A percentile compares a stretch with the other conserved stretches of the same genome.
phyloP scores from a whole-genome alignment of 2,888 invertebrate species.

The Drosophila affinis region DNA sequence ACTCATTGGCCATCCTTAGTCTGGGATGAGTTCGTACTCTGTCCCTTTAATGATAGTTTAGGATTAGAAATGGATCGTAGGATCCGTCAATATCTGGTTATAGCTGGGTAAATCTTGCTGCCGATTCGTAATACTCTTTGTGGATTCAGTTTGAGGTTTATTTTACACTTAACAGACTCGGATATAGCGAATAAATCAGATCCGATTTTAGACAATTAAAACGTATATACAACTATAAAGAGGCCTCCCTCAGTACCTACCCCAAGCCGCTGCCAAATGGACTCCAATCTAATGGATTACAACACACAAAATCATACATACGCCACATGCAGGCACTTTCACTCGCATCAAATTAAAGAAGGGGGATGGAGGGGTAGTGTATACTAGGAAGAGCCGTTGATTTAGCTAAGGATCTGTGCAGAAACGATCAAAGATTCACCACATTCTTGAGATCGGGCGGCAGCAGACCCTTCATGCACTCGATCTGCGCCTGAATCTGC shows the following conservation, averaged over 20 bases:
- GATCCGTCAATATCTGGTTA: too few species aligned
- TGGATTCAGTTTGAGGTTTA: not conserved
- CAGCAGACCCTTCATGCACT: constrained; percentile 79
- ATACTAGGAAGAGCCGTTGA: not conserved
- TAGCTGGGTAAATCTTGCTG: not conserved
- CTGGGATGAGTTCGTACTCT: constrained; percentile 1
- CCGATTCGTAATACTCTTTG: not conserved
- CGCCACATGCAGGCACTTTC: constrained; percentile 5
- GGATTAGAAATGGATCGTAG: too few species aligned
- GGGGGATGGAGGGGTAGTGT: not conserved
- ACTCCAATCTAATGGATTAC: too few species aligned
- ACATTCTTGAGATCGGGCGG: constrained; percentile 80
- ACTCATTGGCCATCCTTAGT: not conserved
- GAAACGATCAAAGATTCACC: constrained; percentile 78
- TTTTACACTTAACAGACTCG: constrained; percentile 29
- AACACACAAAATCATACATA: too few species aligned
- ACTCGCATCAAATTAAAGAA: constrained; percentile 1
- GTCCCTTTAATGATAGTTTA: too few species aligned
- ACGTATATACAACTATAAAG: constrained; percentile 33
- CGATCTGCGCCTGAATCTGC: constrained; percentile 78
- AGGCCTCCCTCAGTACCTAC: constrained; percentile 9
- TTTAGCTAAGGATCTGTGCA: constrained; percentile 43
- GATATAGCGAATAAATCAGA: constrained; percentile 23
- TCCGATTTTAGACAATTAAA: constrained; percentile 6
- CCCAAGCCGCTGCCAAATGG: not conserved